These are phyloP conservation scores for Hyposoter dolosus DNA, from an alignment of 2,888 invertebrate species.

Conservation along the genomic window DNA sequence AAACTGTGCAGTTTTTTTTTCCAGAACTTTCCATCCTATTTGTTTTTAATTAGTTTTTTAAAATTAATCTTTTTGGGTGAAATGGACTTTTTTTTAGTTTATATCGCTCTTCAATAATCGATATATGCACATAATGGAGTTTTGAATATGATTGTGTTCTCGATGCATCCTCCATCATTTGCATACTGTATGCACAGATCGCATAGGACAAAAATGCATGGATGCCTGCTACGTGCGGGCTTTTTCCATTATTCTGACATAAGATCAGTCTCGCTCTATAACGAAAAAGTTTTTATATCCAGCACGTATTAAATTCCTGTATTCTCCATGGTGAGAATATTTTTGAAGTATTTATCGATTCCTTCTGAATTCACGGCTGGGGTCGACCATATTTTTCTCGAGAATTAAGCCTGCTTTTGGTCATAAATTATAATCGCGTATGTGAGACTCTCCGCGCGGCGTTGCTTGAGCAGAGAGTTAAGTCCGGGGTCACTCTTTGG, in stretches of 20 bases:
- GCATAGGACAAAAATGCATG: background rate
- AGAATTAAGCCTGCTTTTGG: no score
- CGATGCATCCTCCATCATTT: background rate
- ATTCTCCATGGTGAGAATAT: background rate
- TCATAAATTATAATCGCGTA: conserved; percentile 1
- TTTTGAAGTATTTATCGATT: conserved; percentile 19
- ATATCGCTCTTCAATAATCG: background rate
- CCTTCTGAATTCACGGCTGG: background rate
- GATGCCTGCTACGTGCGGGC: background rate
- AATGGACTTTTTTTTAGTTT: background rate
- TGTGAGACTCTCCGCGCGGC: background rate
- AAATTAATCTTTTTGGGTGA: background rate
- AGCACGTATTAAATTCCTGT: conserved; percentile 10
- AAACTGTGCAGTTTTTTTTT: background rate
- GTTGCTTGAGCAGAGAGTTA: background rate
- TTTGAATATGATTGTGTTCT: background rate
- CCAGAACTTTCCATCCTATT: background rate
- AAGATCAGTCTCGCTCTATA: background rate
- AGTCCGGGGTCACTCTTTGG: background rate
- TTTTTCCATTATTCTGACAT: background rate
- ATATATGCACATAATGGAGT: background rate
- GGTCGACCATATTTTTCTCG: background rate
- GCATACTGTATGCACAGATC: conserved; percentile 4
- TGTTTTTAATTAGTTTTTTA: background rate
- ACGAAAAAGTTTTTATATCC: background rate